A percentile compares a stretch with the other conserved stretches of the same genome.
phyloP scores from a whole-genome alignment of 2,797 vertebrate genomes.

The Melanotaenia boesemani region DNA sequence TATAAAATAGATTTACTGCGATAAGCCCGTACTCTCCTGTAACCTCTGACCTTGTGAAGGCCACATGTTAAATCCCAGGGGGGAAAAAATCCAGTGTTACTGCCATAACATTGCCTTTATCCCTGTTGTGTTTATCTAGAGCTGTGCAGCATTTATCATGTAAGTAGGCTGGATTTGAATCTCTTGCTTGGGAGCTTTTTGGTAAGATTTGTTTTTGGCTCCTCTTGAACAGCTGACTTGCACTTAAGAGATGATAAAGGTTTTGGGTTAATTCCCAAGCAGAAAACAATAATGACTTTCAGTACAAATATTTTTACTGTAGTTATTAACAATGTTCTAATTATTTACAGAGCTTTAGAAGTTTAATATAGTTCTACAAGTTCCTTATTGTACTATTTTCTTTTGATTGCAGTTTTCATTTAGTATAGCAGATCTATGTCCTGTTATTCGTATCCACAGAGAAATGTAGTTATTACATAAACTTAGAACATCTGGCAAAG shows the following conservation, averaged over 20 bases:
- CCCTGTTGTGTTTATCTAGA: neutral
- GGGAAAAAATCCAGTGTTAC: no score
- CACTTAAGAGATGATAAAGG: slow-evolving; percentile 16
- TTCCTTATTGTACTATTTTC: neutral
- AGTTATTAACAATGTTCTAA: neutral
- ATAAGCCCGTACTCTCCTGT: neutral
- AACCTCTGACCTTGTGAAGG: neutral
- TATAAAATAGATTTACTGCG: neutral
- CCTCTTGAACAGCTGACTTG: slow-evolving; percentile 35
- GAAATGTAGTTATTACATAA: neutral
- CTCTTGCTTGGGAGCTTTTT: slow-evolving; percentile 30
- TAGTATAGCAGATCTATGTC: neutral
- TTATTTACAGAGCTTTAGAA: neutral
- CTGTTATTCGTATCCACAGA: no score
- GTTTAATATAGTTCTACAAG: neutral
- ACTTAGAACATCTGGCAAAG: neutral
- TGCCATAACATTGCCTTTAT: neutral
- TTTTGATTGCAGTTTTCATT: neutral
- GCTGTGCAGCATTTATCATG: slow-evolving; percentile 21
- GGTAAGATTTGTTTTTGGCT: slow-evolving; percentile 36
- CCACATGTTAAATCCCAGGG: neutral
- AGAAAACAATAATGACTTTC: neutral
- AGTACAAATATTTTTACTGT: neutral
- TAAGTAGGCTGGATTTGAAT: slow-evolving; percentile 17
- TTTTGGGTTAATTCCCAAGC: neutral